Evolutionary conservation across 2,888 invertebrate genomes (phyloP).

Genomic region (Ametastegia equiseti): DNA sequence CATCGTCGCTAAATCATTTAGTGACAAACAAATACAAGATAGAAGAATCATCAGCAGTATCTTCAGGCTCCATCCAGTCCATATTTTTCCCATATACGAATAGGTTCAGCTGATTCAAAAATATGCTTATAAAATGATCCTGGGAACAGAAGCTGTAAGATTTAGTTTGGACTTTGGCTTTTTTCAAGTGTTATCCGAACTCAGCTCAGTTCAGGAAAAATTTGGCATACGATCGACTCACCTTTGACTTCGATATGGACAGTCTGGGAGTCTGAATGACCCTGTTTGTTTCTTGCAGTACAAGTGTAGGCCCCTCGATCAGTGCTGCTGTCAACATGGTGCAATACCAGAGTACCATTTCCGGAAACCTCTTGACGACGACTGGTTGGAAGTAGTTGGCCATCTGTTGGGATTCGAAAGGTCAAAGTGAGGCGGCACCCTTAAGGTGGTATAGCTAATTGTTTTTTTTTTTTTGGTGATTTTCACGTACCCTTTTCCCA

Average conservation of each 20-base stretch:
- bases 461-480: neutral
- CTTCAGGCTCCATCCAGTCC: too few relatives aligned
- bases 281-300: constrained; percentile 90
- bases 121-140: neutral
- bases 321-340: constrained; percentile 89
- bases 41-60: too few relatives aligned
- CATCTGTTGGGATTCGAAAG: constrained; percentile 85
- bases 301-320: constrained; percentile 95
- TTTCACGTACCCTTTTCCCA: constrained; percentile 90
- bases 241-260: constrained; percentile 77
- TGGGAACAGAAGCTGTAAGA: constrained; percentile 22
- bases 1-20: too few relatives aligned
- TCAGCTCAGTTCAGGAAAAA: neutral
- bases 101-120: neutral
- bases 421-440: too few relatives aligned
- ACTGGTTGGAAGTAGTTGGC: constrained; percentile 91
- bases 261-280: constrained; percentile 84
- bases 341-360: constrained; percentile 92
- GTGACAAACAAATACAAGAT: too few relatives aligned
- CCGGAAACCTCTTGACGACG: constrained; percentile 91
- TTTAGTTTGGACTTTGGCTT: neutral
- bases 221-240: constrained; percentile 58
- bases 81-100: too few relatives aligned
- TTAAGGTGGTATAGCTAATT: too few relatives aligned
- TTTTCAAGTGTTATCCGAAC: neutral